phyloP scores from a whole-genome alignment of 2,888 invertebrate genomes.

The Uloborus plumipes region DNA sequence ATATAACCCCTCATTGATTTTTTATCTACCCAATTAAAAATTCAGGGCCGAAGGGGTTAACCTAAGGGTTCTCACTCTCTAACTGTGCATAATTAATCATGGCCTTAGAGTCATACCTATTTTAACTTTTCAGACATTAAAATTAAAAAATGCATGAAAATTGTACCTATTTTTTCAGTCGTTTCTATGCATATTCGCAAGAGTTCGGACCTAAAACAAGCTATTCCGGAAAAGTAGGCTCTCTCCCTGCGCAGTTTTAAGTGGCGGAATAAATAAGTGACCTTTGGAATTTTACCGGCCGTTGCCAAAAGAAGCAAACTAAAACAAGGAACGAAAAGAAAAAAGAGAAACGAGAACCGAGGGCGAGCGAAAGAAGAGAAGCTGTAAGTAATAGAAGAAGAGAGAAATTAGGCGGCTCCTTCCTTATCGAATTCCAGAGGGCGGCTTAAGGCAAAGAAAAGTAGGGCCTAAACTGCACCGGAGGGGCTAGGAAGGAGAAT shows the following conservation, averaged over 20 bases:
- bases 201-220: no score
- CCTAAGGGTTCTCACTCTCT: no score
- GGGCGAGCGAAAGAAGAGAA: slow-evolving; percentile 1
- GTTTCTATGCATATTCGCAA: no score
- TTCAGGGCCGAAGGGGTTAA: no score
- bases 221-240: no score
- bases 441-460: slow-evolving; percentile 8
- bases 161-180: no score
- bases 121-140: no score
- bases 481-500: slow-evolving; percentile 36
- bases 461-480: slow-evolving; percentile 25
- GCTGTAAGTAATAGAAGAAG: slow-evolving; percentile 39
- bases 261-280: slow-evolving; percentile 44
- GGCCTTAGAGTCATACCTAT: no score
- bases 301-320: background rate
- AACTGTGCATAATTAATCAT: no score
- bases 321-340: background rate
- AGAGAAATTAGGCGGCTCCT: slow-evolving; percentile 45
- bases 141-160: no score
- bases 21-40: no score
- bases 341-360: slow-evolving; percentile 1
- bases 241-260: slow-evolving; percentile 14
- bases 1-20: no score
- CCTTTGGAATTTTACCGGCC: background rate
- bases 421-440: slow-evolving; percentile 39